A percentile compares a stretch with the other conserved stretches of the same genome.
phyloP scores from a whole-genome alignment of 1,140 invertebrate genomes.

The Hermatobates lingyangjiaoensis region DNA sequence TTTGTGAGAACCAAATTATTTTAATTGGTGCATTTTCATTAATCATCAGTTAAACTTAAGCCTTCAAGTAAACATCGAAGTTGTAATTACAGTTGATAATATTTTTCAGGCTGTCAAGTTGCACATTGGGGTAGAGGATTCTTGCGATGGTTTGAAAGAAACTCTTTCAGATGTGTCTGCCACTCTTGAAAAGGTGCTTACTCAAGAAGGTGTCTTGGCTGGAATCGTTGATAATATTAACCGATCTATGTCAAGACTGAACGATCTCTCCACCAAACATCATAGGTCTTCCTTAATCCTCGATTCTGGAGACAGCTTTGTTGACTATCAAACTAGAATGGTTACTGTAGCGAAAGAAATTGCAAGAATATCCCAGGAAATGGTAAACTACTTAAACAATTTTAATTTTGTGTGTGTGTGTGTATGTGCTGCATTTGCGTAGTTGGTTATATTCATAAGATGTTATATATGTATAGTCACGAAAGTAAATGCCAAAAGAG shows the following conservation, averaged over 20 bases:
- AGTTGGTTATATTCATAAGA: too few species aligned
- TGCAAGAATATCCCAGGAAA: constrained; percentile 77
- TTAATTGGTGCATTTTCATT: too few species aligned
- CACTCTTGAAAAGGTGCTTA: constrained; percentile 64
- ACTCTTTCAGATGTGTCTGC: constrained; percentile 63
- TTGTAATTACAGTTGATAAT: too few species aligned
- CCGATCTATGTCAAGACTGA: constrained; percentile 61
- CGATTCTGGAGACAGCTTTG: constrained; percentile 43
- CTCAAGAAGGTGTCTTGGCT: constrained; percentile 64
- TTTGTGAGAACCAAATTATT: too few species aligned
- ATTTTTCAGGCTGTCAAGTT: constrained; percentile 41
- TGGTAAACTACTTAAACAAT: too few species aligned
- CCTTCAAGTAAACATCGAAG: too few species aligned
- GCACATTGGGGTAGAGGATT: constrained; percentile 69
- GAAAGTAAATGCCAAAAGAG: too few species aligned
- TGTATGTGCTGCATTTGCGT: too few species aligned
- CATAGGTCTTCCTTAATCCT: constrained; percentile 13
- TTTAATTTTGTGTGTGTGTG: too few species aligned
- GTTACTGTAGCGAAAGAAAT: constrained; percentile 86
- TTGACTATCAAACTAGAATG: constrained; percentile 95
- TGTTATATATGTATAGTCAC: too few species aligned
- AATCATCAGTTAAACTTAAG: too few species aligned
- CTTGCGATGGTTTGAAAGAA: constrained; percentile 52
- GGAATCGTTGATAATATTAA: constrained; percentile 81
- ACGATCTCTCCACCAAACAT: constrained; percentile 35